Evolutionary conservation across 2,797 vertebrate genomes (phyloP), one percentile per base, ranked within the genome.

Genomic region (Darevskia mixta): DNA sequence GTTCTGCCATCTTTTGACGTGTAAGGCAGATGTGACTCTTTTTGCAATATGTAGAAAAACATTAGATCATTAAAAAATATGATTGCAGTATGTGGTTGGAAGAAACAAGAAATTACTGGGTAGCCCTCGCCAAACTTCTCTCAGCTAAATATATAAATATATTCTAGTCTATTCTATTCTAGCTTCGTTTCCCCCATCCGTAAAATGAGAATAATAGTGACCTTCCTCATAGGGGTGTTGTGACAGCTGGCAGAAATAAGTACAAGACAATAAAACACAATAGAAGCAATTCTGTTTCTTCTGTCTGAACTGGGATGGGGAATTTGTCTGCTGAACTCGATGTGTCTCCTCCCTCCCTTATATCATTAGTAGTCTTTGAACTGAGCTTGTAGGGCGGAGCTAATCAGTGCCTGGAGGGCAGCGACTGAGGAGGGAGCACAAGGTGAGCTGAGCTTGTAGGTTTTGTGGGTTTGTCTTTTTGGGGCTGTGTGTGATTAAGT

Each of bases 11-110:
- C 93, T 94, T 94, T 87, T 92, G 93, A 94, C 82, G 90, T 91
- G 90, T 73, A 84, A 89, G 91, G 92, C 95, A 95, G 93, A 95
- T 95, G 91, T 90, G 93, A 83, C 91, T 95, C 91, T 93, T 92
- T 92, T 86, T 82, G 73, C 89, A 92, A 91, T 94, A 85, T 88
- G n/a, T 82, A 92, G 55, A 79, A 81, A 91, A 82, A 91, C 92
- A 86, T 88, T 90, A 80, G n/a, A 69, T 94, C 61, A 88, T 85
- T 87, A 64, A 38, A 90, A 84, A 85, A 88, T 93, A 91, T 20
- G 10, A 45, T 8, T 6, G 20, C 2, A 17, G 66, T 49, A 20
- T 32, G 6, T 15, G 6, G 17, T 32, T 49, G 13, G 41, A 66
- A 25, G 20, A 35, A 82, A 82, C n/a, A 15, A n/a, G 58, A 35